These are phyloP conservation scores for Thinocorus orbignyianus DNA, from an alignment of 2,113 vertebrate species.

Conservation along the genomic window DNA sequence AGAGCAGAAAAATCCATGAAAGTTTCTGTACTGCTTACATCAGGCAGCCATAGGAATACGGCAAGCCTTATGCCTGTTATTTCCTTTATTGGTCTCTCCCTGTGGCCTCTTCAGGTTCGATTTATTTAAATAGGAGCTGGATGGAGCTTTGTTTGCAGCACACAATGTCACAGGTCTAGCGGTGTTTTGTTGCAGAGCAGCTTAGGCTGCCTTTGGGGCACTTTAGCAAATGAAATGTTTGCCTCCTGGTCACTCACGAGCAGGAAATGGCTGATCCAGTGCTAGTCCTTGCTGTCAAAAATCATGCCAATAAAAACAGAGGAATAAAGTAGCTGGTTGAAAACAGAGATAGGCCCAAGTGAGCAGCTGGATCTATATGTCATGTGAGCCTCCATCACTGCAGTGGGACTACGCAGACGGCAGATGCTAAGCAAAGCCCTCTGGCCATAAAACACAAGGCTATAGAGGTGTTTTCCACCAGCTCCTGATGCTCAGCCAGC, in stretches of 20 bases:
- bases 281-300: background rate
- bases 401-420: background rate
- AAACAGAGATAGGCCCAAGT: background rate
- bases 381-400: background rate
- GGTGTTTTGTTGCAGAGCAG: background rate
- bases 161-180: background rate
- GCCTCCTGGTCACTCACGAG: background rate
- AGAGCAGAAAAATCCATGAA: background rate
- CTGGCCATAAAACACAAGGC: background rate
- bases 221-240: constrained; percentile 10
- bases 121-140: background rate
- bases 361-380: background rate
- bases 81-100: background rate
- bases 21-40: background rate
- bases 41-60: background rate
- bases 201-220: background rate
- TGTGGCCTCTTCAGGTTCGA: background rate
- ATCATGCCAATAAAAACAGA: background rate
- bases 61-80: background rate
- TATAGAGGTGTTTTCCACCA: background rate
- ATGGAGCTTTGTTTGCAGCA: background rate
- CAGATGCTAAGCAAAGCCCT: background rate
- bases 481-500: background rate
- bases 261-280: constrained; percentile 9
- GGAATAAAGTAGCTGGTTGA: background rate